Conservation (phyloP, 2,113 vertebrate genomes). For the Osmerus mordax region DNA sequence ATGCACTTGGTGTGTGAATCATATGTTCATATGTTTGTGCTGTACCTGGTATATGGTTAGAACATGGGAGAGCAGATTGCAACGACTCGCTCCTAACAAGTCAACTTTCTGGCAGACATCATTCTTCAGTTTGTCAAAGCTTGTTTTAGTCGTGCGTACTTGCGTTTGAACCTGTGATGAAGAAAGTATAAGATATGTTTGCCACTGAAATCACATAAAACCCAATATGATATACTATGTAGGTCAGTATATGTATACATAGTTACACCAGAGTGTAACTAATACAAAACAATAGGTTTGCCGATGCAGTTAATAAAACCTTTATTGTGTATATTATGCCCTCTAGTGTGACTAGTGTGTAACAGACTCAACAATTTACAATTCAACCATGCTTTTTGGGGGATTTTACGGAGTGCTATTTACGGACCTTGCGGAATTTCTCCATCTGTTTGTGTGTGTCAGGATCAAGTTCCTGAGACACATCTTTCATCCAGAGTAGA, state of each 20-base stretch:
- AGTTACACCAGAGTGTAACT: neutral
- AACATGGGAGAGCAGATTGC: slow-evolving; percentile 96
- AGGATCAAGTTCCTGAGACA: slow-evolving; percentile 96
- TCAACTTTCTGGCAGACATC: slow-evolving; percentile 99
- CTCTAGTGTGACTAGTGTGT: slow-evolving; percentile 40
- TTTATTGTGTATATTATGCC: slow-evolving; percentile 14
- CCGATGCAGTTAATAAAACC: neutral
- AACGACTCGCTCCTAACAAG: slow-evolving; percentile 93
- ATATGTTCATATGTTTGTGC: neutral
- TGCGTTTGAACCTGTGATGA: slow-evolving; percentile 88
- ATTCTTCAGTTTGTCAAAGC: slow-evolving; percentile 94
- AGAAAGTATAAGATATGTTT: neutral
- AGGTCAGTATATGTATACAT: neutral
- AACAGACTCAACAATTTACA: no score
- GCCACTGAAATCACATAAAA: no score
- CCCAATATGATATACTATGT: neutral
- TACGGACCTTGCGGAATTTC: slow-evolving; percentile 93
- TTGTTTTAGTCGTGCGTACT: slow-evolving; percentile 88
- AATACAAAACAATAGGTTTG: neutral
- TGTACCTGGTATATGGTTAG: slow-evolving; percentile 93
- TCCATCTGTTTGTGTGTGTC: slow-evolving; percentile 97
- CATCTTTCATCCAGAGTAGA: slow-evolving; percentile 97
- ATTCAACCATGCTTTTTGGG: no score
- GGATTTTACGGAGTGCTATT: no score
- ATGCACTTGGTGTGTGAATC: no score